phyloP scores from a whole-genome alignment of 1,140 invertebrate species.

The Linepithema humile region DNA sequence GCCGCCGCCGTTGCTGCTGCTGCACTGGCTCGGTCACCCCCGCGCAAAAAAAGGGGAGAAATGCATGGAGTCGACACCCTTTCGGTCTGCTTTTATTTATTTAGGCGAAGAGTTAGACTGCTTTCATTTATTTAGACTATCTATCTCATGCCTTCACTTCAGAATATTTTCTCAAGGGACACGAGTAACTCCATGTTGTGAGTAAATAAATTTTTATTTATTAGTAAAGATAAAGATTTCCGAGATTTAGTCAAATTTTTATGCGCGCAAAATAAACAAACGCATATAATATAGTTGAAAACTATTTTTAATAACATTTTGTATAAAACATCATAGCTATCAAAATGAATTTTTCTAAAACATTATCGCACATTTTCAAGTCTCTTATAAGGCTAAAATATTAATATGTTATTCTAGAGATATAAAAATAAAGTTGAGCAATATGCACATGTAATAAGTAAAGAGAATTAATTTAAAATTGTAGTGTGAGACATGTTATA shows the following conservation, averaged over 20 bases:
- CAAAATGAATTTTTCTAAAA: background rate
- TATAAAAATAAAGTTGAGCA: background rate
- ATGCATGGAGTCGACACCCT: constrained; percentile 59
- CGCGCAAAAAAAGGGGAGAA: constrained; percentile 61
- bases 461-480: too few relatives aligned
- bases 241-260: background rate
- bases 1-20: constrained; percentile 32
- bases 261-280: background rate
- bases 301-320: background rate
- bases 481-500: too few relatives aligned
- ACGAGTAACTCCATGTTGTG: background rate
- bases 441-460: background rate
- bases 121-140: constrained; percentile 30
- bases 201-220: constrained; percentile 21
- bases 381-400: background rate
- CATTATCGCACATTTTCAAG: background rate
- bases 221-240: background rate
- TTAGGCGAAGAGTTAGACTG: constrained; percentile 28
- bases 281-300: background rate
- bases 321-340: background rate
- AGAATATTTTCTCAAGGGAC: background rate
- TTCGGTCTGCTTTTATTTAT: constrained; percentile 61
- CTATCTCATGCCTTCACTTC: background rate
- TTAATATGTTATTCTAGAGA: background rate
- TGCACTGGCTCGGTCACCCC: constrained; percentile 35